These are phyloP conservation scores for Anthoptus insignis DNA, from an alignment of 2,888 invertebrate species.

Conservation along the genomic window DNA sequence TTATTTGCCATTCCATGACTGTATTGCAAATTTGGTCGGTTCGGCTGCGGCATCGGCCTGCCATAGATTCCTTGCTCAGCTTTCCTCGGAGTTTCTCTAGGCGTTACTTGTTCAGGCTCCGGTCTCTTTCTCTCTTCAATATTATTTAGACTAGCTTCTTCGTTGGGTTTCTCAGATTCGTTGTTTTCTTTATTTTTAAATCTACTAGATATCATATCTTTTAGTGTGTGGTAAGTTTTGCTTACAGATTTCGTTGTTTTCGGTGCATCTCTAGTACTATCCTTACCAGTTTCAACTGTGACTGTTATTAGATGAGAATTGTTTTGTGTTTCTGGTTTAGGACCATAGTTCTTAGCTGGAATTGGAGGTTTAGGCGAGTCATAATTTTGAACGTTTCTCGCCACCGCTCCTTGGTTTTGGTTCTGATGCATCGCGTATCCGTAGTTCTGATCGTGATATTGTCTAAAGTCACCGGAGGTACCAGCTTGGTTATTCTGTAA, in stretches of 20 bases:
- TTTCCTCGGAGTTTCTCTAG: slow-evolving; percentile 79
- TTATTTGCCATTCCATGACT: slow-evolving; percentile 73
- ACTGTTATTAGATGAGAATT: slow-evolving; percentile 85
- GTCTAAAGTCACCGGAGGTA: slow-evolving; percentile 79
- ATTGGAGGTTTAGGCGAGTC: slow-evolving; percentile 80
- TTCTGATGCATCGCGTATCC: slow-evolving; percentile 78
- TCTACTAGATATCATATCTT: slow-evolving; percentile 94
- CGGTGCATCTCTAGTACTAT: slow-evolving; percentile 84
- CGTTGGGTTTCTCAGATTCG: slow-evolving; percentile 83
- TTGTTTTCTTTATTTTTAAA: slow-evolving; percentile 89
- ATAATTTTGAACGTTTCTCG: slow-evolving; percentile 76
- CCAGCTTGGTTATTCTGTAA: slow-evolving; percentile 84
- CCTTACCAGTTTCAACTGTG: slow-evolving; percentile 88
- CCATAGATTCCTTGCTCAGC: slow-evolving; percentile 88
- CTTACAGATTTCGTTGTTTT: slow-evolving; percentile 90
- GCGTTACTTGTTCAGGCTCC: slow-evolving; percentile 75
- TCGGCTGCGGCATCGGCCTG: slow-evolving; percentile 83
- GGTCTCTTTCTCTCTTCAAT: slow-evolving; percentile 86
- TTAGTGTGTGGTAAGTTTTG: slow-evolving; percentile 93
- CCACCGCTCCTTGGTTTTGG: slow-evolving; percentile 70
- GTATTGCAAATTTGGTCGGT: slow-evolving; percentile 80
- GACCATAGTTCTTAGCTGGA: slow-evolving; percentile 79
- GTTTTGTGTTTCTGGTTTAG: slow-evolving; percentile 72
- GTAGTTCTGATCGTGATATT: slow-evolving; percentile 85
- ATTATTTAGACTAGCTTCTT: slow-evolving; percentile 87